Base-by-base conservation (phyloP, 2,888 invertebrate species). In the Oscheius sp. region DNA sequence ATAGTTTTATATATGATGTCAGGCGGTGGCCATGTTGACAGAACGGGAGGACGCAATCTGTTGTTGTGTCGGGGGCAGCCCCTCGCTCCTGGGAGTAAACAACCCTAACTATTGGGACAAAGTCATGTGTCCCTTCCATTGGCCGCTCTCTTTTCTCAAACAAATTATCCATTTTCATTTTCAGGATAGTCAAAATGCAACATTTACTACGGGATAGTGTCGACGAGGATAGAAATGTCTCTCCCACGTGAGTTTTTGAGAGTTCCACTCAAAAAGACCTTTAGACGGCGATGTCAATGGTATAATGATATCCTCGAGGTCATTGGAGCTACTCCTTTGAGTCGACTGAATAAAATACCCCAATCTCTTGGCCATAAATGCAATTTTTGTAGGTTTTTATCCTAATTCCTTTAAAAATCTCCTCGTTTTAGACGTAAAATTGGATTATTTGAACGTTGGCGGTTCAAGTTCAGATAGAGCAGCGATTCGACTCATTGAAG, bases 381-480 rank as follows among this genome's bases (percentile, higher is more conserved):
- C 69, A 76, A 84, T 68, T 73, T 84, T 49, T 84, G 85, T 84
- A 72, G 74, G 81, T 80, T 45, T 52, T 64, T 21, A 12, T 6
- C 5, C 13, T 43, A 35, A n/a, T 35, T 35, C 3, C 9, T 35
- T 35, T 3, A 35, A 35, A 9, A 35, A 35, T 9, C 35, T 9
- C 23, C 7, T 18, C 27, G 16, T 79, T 90, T 77, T 88, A 97
- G 96, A 94, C 91, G 98, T 92, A 68, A 99, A 99, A 91, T 97
- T 97, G 89, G 99, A 99, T 90, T 99, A 93, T 89, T 91, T 97
- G 86, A 99, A 96, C 90, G 95, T 98, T 56, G 97, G 97, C 68
- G 98, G 98, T 7, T 97, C 95, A 41, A 93, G 96, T 0, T 96
- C 96, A 88, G 96, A 96, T 88, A 92, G 96, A 68, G 97, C 98